Conservation (phyloP, 2,113 vertebrate genomes). For the Panurus biarmicus region DNA sequence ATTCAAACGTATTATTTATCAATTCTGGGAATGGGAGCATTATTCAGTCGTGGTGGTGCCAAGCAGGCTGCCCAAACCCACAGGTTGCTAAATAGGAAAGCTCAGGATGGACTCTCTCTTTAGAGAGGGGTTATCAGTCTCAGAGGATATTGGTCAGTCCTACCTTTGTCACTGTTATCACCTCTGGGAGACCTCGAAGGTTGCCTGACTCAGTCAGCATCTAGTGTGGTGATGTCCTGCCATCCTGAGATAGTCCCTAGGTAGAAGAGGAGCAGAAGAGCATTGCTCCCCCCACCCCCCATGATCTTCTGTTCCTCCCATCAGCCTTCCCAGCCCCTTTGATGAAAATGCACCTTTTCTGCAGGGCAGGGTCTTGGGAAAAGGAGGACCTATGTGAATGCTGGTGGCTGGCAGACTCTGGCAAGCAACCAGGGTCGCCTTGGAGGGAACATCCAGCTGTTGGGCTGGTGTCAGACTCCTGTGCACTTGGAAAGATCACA, state of each 20-base stretch:
- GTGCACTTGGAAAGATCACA: neutral
- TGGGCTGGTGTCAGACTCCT: neutral
- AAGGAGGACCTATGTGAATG: neutral
- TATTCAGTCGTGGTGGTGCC: neutral
- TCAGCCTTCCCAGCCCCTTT: neutral
- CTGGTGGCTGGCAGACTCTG: neutral
- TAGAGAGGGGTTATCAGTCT: neutral
- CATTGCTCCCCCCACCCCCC: accelerated
- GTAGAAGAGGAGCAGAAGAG: neutral
- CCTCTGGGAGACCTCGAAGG: neutral
- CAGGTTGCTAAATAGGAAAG: neutral
- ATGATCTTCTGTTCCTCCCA: neutral
- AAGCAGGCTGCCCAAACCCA: neutral
- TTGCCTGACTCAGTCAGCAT: neutral
- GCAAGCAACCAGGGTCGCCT: neutral
- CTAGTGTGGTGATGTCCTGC: neutral
- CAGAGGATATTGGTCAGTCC: neutral
- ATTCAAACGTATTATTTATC: neutral
- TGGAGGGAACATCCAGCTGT: neutral
- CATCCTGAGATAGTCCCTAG: neutral
- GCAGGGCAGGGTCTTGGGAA: neutral
- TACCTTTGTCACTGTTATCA: neutral
- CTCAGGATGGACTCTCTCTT: neutral
- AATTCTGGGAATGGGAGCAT: neutral
- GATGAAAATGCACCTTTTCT: neutral